Conservation (phyloP, 2,113 vertebrate species). For the Gorsachius goisagi region DNA sequence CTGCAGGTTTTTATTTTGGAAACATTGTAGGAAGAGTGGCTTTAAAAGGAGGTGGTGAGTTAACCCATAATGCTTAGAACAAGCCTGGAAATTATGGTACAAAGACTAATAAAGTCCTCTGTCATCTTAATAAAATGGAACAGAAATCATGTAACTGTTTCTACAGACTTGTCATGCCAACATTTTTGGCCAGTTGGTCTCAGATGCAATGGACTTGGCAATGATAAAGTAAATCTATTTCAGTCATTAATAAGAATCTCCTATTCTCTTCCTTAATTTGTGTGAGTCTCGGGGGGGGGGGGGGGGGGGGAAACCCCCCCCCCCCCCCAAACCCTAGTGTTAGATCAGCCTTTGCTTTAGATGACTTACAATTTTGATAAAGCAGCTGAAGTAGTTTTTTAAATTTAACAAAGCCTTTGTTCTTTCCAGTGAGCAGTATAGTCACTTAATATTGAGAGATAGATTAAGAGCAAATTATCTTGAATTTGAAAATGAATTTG, state of each 20-base stretch:
- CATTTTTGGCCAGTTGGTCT: neutral
- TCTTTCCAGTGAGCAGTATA: neutral
- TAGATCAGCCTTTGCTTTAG: constrained; percentile 16
- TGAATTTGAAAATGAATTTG: constrained; percentile 50
- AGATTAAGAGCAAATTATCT: constrained; percentile 48
- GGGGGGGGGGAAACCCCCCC: no score
- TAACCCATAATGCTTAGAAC: neutral
- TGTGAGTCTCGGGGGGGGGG: no score
- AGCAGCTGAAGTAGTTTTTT: neutral
- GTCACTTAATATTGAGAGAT: constrained; percentile 8
- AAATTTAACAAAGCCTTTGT: constrained; percentile 34
- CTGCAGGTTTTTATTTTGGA: neutral
- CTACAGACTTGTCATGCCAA: neutral
- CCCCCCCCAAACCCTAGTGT: fast-evolving
- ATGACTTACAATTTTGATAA: neutral
- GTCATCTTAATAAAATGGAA: neutral
- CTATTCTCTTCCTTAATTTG: neutral
- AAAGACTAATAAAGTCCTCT: neutral
- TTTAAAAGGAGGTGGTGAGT: neutral
- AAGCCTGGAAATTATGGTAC: neutral
- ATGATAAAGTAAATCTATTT: neutral
- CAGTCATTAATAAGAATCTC: neutral
- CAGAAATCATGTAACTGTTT: neutral
- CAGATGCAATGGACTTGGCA: neutral
- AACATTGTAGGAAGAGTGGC: neutral